Base-by-base conservation (phyloP, 2,797 vertebrate genomes). In the Halcyon badia region DNA sequence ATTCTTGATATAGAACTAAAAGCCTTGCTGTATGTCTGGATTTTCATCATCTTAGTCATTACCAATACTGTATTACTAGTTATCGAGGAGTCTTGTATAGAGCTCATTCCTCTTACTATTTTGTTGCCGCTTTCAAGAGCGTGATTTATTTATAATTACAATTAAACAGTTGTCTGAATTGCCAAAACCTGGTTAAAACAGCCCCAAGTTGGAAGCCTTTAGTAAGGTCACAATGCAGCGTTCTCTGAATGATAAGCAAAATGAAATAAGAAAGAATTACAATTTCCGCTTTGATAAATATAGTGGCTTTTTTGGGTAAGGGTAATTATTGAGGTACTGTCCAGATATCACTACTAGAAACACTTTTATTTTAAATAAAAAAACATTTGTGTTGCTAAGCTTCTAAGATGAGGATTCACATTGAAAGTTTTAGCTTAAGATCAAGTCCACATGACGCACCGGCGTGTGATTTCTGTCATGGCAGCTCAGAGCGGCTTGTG, bases 31-130 rank as follows among this genome's bases (percentile, higher is more conserved):
- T 66, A 61, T 17, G 57, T 85, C 82, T 92, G 82, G 84, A 49
- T 92, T 96, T 94, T 94, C 57, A 81, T 89, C 92, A 83, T 75
- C 65, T 80, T 73, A 39, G 57, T 95, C 92, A 68, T 92, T 92
- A 87, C 87, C 41, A 54, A 41, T 87, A 81, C 78, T 94, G 79
- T 82, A 71, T 37, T 75, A 85, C 93, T 89, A 91, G 79, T 94
- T 84, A 94, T 71, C 65, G 60, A 60, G 83, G 79, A 94, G 78
- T 70, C 75, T 68, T 90, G 68, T 71, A 49, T 49, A 41, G 70
- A 88, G 68, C 76, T 94, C 44, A 5, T 94, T 95, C 44, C 60
- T 92, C 41, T 48, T 62, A 66, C 37, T 83, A 19, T 93, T 93
- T 94, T 94, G 87, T 77, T 18, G 6, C 78, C 39, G 61, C 83